A percentile compares a stretch with the other conserved stretches of the same genome.
Evolutionary conservation across 2,113 vertebrate genomes (phyloP).

Genomic region (Cyprinodon tularosa): DNA sequence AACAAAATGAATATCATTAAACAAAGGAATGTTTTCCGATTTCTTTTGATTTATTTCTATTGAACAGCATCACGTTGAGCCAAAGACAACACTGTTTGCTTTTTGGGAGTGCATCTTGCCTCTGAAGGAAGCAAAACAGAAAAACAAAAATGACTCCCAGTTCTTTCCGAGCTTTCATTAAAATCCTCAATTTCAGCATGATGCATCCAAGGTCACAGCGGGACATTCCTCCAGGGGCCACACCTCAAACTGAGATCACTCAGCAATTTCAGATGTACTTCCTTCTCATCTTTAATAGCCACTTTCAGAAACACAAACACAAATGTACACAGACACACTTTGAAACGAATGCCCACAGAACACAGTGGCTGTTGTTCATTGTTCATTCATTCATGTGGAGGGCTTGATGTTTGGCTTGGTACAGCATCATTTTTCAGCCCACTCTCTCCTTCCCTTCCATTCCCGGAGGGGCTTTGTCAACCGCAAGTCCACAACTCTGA

Average conservation of each 20-base stretch:
- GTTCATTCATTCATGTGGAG: slow-evolving; percentile 80
- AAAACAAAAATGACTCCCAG: slow-evolving; percentile 4
- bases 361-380: slow-evolving; percentile 76
- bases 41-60: slow-evolving; percentile 11
- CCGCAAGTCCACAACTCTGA: slow-evolving; percentile 72
- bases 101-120: slow-evolving; percentile 28
- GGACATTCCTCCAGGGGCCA: slow-evolving; percentile 18
- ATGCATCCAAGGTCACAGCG: slow-evolving; percentile 31
- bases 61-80: slow-evolving; percentile 32
- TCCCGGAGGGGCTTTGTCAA: slow-evolving; percentile 56
- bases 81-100: slow-evolving; percentile 50
- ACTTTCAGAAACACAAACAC: slow-evolving; percentile 33
- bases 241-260: slow-evolving; percentile 53
- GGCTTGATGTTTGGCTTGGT: slow-evolving; percentile 71
- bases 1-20: background rate
- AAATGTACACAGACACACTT: slow-evolving; percentile 8
- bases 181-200: slow-evolving; percentile 36
- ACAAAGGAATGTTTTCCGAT: background rate
- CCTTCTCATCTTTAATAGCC: slow-evolving; percentile 35
- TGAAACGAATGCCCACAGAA: slow-evolving; percentile 30
- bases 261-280: slow-evolving; percentile 21
- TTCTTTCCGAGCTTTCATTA: slow-evolving; percentile 27
- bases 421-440: slow-evolving; percentile 71
- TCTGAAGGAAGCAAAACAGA: slow-evolving; percentile 52
- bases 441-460: slow-evolving; percentile 65